Conservation (phyloP, 2,888 invertebrate species). For the Athalia circularis region DNA sequence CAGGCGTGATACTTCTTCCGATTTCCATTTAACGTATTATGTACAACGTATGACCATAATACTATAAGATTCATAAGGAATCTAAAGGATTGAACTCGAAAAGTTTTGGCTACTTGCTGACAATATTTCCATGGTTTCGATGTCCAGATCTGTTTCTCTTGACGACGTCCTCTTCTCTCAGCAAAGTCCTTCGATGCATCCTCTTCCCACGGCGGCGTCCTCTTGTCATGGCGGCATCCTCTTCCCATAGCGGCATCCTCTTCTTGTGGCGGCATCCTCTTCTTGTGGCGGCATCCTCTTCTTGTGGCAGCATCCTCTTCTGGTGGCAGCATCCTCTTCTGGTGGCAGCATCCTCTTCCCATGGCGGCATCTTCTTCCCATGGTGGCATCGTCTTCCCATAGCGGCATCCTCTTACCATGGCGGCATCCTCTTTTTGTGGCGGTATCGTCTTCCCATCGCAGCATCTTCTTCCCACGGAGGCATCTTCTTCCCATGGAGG, state of each 20-base stretch:
- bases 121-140: background rate
- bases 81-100: too few relatives aligned
- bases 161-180: background rate
- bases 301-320: too few relatives aligned
- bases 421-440: background rate
- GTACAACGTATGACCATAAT: too few relatives aligned
- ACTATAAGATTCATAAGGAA: too few relatives aligned
- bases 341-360: background rate
- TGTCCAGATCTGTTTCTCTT: constrained; percentile 3
- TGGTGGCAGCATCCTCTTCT: too few relatives aligned
- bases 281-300: background rate
- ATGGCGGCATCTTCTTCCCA: constrained; percentile 9
- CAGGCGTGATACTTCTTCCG: too few relatives aligned
- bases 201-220: background rate
- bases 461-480: background rate
- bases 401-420: constrained; percentile 13
- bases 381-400: background rate
- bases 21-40: too few relatives aligned
- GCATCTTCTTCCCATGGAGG: background rate
- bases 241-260: constrained; percentile 1
- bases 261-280: background rate
- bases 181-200: constrained; percentile 10
- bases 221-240: background rate
- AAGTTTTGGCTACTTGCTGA: too few relatives aligned
- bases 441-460: too few relatives aligned